Conservation (phyloP, 2,888 invertebrate genomes). For the Dasysyrphus tricinctus region DNA sequence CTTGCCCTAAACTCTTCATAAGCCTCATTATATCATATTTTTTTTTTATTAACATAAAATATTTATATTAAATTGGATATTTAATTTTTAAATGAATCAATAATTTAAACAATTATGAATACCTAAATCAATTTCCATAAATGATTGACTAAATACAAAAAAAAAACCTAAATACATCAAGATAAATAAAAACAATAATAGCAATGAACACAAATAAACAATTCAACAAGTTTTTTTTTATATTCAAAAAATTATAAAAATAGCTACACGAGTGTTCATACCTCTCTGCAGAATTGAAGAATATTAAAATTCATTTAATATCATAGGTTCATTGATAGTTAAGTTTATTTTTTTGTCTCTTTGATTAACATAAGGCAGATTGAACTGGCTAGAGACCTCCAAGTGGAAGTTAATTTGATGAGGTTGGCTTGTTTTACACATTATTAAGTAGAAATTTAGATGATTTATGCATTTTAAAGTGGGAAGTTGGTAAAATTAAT, state of each 20-base stretch:
- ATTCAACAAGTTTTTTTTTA: not conserved
- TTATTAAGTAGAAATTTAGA: slow-evolving; percentile 8
- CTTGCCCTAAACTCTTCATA: no score
- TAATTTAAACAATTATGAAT: not conserved
- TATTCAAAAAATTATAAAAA: not conserved
- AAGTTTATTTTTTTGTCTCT: slow-evolving; percentile 6
- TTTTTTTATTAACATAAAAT: no score
- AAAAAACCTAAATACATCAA: not conserved
- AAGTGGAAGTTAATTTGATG: slow-evolving; percentile 1
- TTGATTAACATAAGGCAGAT: slow-evolving; percentile 30
- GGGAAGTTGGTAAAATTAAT: not conserved
- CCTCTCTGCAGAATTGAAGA: not conserved
- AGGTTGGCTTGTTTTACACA: slow-evolving; percentile 9
- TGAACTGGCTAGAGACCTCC: slow-evolving; percentile 6
- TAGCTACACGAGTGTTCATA: not conserved
- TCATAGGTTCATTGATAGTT: slow-evolving; percentile 24
- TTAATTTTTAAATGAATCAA: not conserved
- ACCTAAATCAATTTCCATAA: not conserved
- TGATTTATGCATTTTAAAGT: not conserved
- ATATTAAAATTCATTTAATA: slow-evolving; percentile 1
- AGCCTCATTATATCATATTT: no score
- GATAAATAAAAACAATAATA: not conserved
- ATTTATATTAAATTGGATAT: not conserved
- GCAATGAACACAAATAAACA: not conserved
- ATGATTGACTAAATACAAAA: not conserved